Evolutionary conservation across 2,888 invertebrate species (phyloP), one percentile per base, ranked within the genome.

Genomic region (Halictus quadricinctus): DNA sequence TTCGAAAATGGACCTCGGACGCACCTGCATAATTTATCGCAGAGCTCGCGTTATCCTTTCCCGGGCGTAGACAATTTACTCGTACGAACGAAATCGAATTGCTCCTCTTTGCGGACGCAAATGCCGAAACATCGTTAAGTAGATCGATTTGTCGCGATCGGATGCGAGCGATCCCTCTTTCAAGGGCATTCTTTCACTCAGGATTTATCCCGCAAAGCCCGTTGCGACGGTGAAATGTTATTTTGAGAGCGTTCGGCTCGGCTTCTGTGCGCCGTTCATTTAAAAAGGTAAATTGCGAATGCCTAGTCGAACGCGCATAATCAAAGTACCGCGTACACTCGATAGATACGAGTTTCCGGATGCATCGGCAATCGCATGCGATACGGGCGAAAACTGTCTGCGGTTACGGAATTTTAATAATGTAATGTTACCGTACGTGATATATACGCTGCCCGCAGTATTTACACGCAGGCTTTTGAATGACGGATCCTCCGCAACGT

Each of bases 161-260:
- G 18, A 41, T 21, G 5, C 36, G 36, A 58, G 69, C 69, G 12
- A 69, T 69, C 12, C 21, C 21, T 41, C 21, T 69, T 69, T 21
- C 21, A 36, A 10, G 36, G 41, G 21, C 41, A 36, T 21, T 69
- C 18, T 69, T 69, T 69, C 41, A 69, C 41, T 41, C 69, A 10
- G 18, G 69, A 69, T 69, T 41, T 41, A 69, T 69, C 36, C 41
- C 41, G 18, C 69, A 69, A 69, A 69, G 41, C 69, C 69, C 41
- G 18, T 21, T 5, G 41, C 10, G 41, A 41, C 41, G 21, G 69
- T 10, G 41, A 69, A 69, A 69, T 1, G 69, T 69, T 69, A 69
- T 69, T 69, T 41, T 21, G 69, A 69, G 69, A 12, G 41, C 41
- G 36, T 41, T 69, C 69, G 41, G 5, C 18, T 10, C 21, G 21